These are phyloP conservation scores for Phalacrocorax pelagicus DNA, from an alignment of 2,113 vertebrate genomes.

Conservation along the genomic window DNA sequence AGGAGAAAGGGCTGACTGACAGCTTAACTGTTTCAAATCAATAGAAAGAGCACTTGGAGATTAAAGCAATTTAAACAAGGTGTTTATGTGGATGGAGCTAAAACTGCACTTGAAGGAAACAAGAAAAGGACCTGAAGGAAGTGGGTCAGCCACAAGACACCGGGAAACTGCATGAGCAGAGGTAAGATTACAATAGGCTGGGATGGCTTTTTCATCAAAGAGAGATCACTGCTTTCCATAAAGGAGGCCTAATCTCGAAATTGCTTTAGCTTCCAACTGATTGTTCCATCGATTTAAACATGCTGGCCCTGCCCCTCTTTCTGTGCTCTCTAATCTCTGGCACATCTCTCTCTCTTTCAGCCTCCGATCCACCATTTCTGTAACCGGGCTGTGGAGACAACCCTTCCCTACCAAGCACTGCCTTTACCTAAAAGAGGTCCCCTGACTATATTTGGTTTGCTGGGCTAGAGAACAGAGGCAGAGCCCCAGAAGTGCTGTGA, in stretches of 20 bases:
- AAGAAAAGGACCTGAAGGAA: conserved; percentile 65
- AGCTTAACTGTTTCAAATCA: conserved; percentile 73
- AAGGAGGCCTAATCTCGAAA: conserved; percentile 62
- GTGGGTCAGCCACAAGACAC: conserved; percentile 67
- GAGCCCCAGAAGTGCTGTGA: not conserved
- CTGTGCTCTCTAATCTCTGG: not conserved
- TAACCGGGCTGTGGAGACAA: fast-evolving
- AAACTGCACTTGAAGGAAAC: conserved; percentile 75
- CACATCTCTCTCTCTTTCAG: not conserved
- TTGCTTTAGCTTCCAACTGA: conserved; percentile 69
- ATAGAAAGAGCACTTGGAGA: conserved; percentile 70
- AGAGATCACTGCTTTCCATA: conserved; percentile 65
- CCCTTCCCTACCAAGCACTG: not conserved
- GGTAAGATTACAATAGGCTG: conserved; percentile 59
- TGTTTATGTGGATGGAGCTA: conserved; percentile 69
- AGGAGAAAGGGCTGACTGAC: conserved; percentile 73
- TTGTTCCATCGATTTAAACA: conserved; percentile 75
- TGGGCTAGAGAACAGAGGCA: not conserved
- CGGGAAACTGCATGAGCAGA: conserved; percentile 10
- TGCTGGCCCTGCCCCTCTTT: not conserved
- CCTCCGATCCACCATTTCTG: not conserved
- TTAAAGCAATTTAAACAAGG: conserved; percentile 78
- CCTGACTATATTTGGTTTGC: not conserved
- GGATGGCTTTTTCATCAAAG: conserved; percentile 64
- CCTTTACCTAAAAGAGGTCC: not conserved